Evolutionary conservation across 2,888 invertebrate genomes (phyloP), one percentile per base, ranked within the genome.

Genomic region (Tiphia femorata): DNA sequence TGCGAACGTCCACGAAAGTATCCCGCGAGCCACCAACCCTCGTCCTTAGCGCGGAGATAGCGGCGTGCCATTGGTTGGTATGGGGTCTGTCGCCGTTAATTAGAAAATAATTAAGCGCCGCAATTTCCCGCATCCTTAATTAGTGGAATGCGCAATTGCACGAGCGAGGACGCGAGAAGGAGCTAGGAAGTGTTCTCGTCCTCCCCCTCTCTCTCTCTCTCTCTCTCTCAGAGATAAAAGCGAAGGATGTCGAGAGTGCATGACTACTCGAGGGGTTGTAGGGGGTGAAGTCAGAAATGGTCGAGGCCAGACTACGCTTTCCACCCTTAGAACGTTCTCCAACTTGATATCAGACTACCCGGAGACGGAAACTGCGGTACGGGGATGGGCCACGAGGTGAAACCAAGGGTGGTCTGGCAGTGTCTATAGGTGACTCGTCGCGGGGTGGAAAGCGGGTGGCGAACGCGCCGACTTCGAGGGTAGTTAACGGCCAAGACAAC

Each of bases 121-220:
- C 49, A 62, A 74, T 73, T 70, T 66, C 65, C 55, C 50, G 58
- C 47, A 62, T 65, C 57, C 63, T 66, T 77, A 77, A 76, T 76
- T 75, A 72, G 65, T 57, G 54, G 56, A 67, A 72, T 62, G 62
- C 58, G 65, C 59, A 73, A 77, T 75, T 76, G 8, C 8, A 33
- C 29, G 29, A 29, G 29, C 12, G 3, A 12, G 5, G 12, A 29
- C 10, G 29, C 10, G 29, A 29, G 3, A 25, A 5, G n/a, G 14
- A 21, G n/a, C 19, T 8, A 23, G 23, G 23, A 14, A 14, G 20
- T 7, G 20, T 8, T n/a, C n/a, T n/a, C n/a, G n/a, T n/a, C n/a
- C n/a, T n/a, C n/a, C n/a, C n/a, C n/a, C n/a, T n/a, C n/a, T n/a
- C n/a, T n/a, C n/a, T n/a, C n/a, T n/a, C n/a, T n/a, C n/a, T n/a